A percentile compares a stretch with the other conserved stretches of the same genome.
Evolutionary conservation across 2,888 invertebrate genomes (phyloP).

Genomic region (Encarsia formosa): DNA sequence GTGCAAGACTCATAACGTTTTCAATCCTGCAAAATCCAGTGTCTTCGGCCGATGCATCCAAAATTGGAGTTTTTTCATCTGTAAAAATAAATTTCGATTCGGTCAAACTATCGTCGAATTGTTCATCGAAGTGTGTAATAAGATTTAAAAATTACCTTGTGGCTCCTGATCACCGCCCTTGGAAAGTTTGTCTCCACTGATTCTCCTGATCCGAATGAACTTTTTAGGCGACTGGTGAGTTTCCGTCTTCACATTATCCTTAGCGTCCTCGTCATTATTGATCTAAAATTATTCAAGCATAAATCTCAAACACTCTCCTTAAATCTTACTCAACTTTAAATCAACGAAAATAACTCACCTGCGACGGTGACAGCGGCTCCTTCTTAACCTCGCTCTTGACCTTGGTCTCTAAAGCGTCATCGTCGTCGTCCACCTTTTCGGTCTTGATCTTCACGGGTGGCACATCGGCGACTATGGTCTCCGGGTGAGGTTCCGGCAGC

Average conservation of each 20-base stretch:
- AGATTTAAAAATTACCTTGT: no score
- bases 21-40: constrained; percentile 51
- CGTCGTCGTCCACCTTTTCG: not conserved
- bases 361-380: constrained; percentile 10
- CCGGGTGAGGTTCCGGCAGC: constrained; percentile 11
- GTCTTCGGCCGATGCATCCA: constrained; percentile 11
- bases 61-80: not conserved
- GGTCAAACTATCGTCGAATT: no score
- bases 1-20: constrained; percentile 57
- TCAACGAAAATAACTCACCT: constrained; percentile 1
- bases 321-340: not conserved
- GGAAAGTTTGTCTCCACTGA: constrained; percentile 52
- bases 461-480: constrained; percentile 6
- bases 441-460: not conserved
- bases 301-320: not conserved
- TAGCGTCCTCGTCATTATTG: not conserved
- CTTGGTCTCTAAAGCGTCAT: not conserved
- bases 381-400: constrained; percentile 11
- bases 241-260: not conserved
- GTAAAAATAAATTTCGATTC: not conserved
- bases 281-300: not conserved
- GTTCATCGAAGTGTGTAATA: no score
- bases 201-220: constrained; percentile 50
- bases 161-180: constrained; percentile 18
- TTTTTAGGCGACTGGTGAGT: constrained; percentile 12